Conservation (phyloP, 2,888 invertebrate genomes). For the Baccha elongata region DNA sequence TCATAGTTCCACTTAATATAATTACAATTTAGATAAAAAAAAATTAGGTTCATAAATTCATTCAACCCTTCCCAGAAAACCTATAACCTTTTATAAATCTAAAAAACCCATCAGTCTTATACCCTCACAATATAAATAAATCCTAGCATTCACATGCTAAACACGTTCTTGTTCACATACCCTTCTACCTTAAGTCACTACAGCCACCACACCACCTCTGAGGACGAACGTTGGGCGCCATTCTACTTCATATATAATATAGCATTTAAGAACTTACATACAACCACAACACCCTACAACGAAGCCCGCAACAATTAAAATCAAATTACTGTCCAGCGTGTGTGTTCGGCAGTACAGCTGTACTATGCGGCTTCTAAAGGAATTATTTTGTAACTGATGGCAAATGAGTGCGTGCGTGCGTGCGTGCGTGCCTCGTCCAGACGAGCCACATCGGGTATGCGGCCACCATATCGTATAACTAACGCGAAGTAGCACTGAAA, state of each 20-base stretch:
- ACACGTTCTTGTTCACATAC: constrained; percentile 52
- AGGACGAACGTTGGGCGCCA: constrained; percentile 15
- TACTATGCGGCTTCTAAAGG: constrained; percentile 28
- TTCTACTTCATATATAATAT: background rate
- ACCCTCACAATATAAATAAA: constrained; percentile 45
- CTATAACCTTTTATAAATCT: background rate
- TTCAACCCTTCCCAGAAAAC: constrained; percentile 18
- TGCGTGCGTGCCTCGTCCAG: constrained; percentile 16
- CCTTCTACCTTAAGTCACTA: background rate
- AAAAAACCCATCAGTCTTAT: background rate
- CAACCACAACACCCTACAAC: constrained; percentile 30
- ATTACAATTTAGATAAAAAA: no score
- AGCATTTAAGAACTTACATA: background rate
- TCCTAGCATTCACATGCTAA: constrained; percentile 48
- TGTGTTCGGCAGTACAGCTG: constrained; percentile 44
- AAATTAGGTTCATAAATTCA: constrained; percentile 24
- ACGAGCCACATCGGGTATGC: constrained; percentile 11
- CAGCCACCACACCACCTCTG: background rate
- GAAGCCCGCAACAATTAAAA: constrained; percentile 67
- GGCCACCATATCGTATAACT: constrained; percentile 45
- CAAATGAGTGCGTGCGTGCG: constrained; percentile 37
- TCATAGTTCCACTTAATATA: no score
- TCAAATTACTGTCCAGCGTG: constrained; percentile 68
- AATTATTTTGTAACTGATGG: constrained; percentile 42
- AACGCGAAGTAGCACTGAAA: constrained; percentile 66